Evolutionary conservation across 2,888 invertebrate species (phyloP), one percentile per base, ranked within the genome.

Genomic region (Selenia dentaria): DNA sequence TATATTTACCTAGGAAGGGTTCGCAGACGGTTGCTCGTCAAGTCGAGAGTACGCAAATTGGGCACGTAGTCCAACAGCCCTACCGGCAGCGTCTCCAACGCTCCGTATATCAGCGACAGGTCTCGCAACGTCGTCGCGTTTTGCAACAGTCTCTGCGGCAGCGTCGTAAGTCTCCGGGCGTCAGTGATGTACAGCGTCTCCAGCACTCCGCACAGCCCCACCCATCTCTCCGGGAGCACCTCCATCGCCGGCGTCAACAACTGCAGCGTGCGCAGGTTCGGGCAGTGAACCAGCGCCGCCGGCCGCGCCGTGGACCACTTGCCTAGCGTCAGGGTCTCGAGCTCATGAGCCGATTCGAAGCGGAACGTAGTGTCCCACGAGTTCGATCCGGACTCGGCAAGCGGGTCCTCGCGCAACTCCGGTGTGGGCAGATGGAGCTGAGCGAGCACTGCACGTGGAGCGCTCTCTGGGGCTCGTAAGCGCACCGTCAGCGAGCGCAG

Each of bases 401-500:
- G 2, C 16, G 3, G 2, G 16, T 16, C 16, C 22, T n/a, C 3
- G 22, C 22, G 13, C 9, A 52, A 46, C 5, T 47, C 25, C 14
- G 11, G 6, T 2, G 6, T 3, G 0, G 54, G 56, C 3, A 38
- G 27, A 6, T 8, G 8, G 10, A 42, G 35, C 28, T 37, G 49
- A 4, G 27, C 10, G 29, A 36, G 28, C 3, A 55, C 32, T 20
- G 32, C 16, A 24, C 22, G 25, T 36, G 39, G 41, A 38, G 37
- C n/a, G 25, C 16, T 6, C 9, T 39, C 4, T 4, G 16, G 4
- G 25, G 13, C 5, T n/a, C 39, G 32, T 3, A 27, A 37, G 41
- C 18, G 25, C 16, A 6, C 9, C 39, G 32, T 3, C 31, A 37
- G 41, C 18, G 13, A 8, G 16, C 34, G 95, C 68, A 96, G 78